Evolutionary conservation across 2,113 vertebrate genomes (phyloP).

Genomic region (Alethe castanea): DNA sequence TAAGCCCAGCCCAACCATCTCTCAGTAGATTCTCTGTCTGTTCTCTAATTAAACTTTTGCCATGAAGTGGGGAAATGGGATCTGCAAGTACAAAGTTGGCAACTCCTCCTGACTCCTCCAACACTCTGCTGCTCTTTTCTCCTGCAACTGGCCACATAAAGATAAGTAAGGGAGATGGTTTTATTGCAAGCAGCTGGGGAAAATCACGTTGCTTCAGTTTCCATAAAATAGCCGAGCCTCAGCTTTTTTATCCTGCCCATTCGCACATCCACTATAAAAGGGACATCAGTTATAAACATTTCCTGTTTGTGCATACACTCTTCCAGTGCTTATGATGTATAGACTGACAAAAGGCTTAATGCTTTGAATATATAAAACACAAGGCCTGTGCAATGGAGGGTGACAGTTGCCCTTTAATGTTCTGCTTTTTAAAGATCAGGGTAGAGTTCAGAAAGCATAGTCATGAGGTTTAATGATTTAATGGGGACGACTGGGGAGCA

Average conservation of each 20-base stretch:
- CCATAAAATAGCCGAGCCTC: slow-evolving; percentile 58
- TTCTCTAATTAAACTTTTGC: neutral
- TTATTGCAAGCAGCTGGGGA: slow-evolving; percentile 65
- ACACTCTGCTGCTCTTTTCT: neutral
- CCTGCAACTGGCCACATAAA: slow-evolving; percentile 48
- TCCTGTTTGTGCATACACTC: slow-evolving; percentile 62
- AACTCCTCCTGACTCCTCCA: neutral
- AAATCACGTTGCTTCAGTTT: slow-evolving; percentile 55
- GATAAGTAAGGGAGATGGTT: slow-evolving; percentile 58
- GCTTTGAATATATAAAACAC: slow-evolving; percentile 82
- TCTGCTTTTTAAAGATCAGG: slow-evolving; percentile 89
- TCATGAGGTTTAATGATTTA: slow-evolving; percentile 92
- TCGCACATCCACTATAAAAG: slow-evolving; percentile 57
- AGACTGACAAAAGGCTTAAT: slow-evolving; percentile 85
- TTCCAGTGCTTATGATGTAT: slow-evolving; percentile 76
- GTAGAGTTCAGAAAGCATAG: slow-evolving; percentile 90
- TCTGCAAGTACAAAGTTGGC: neutral
- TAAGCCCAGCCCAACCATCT: neutral
- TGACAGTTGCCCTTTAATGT: slow-evolving; percentile 85
- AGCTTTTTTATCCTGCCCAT: slow-evolving; percentile 58
- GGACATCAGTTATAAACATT: slow-evolving; percentile 65
- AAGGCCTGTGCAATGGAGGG: slow-evolving; percentile 79
- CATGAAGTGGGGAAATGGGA: neutral
- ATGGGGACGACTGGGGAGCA: slow-evolving; percentile 84
- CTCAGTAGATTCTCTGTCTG: neutral